Percentiles rank a stretch among this genome's conserved stretches.
These are phyloP conservation scores for Trichonephila clavipes DNA, from an alignment of 1,140 invertebrate species.

Conservation along the genomic window DNA sequence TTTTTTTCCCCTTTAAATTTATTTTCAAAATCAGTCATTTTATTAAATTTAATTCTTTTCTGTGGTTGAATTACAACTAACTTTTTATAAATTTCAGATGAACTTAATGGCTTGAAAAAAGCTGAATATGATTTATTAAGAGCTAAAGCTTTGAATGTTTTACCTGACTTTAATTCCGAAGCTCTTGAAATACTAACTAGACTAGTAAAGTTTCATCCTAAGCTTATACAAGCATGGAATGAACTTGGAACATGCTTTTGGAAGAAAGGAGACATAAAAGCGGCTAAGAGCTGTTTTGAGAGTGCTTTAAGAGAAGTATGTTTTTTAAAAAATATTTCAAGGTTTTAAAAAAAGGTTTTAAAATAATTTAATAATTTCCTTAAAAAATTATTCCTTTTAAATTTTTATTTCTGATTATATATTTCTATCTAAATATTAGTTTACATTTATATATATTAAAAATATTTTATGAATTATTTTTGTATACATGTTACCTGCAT, in stretches of 20 bases:
- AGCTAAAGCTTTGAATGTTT: conserved; percentile 89
- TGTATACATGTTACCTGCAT: too few relatives aligned
- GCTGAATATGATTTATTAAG: conserved; percentile 88
- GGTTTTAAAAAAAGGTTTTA: not conserved
- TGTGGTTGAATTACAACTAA: too few relatives aligned
- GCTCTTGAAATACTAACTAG: conserved; percentile 89
- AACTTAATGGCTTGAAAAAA: conserved; percentile 81
- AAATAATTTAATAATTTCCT: not conserved
- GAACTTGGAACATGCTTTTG: conserved; percentile 94
- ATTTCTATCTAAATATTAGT: too few relatives aligned
- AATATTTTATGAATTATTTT: too few relatives aligned
- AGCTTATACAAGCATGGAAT: conserved; percentile 92
- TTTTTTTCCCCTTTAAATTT: too few relatives aligned
- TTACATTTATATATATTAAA: too few relatives aligned
- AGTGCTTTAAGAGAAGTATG: conserved; percentile 89
- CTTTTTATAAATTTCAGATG: conserved; percentile 30
- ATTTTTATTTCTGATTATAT: not conserved
- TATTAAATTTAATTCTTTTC: too few relatives aligned
- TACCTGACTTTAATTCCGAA: conserved; percentile 85
- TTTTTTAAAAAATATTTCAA: not conserved
- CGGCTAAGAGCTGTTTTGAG: conserved; percentile 92
- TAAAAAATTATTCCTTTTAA: not conserved
- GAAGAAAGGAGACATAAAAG: conserved; percentile 90
- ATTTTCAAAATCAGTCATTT: too few relatives aligned
- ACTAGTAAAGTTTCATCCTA: conserved; percentile 92